These are phyloP conservation scores for cattle (Bos taurus) DNA, from an alignment of 2,113 vertebrate species.

Conservation along the genomic window ARS-UCD2.0 NC_037331.1:98580001-98580500, in stretches of 20 bases:
- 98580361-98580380: background rate
- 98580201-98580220: too few species aligned
- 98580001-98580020: background rate
- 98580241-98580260: too few species aligned
- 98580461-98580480: background rate
- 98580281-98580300: background rate
- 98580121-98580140: background rate
- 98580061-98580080: background rate
- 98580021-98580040: background rate
- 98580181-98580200: too few species aligned
- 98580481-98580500: background rate
- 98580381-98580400: background rate
- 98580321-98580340: background rate
- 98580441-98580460: background rate
- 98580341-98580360: background rate
- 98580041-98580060: background rate
- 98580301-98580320: background rate
- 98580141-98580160: background rate
- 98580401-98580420: background rate
- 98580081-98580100: background rate
- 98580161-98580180: too few species aligned
- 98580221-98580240: too few species aligned
- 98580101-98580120: background rate
- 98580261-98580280: too few species aligned
- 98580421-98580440: background rate